Evolutionary conservation across 23 tunicate species (phyloP).

Genomic region (Clavelina lepadiformis): DNA sequence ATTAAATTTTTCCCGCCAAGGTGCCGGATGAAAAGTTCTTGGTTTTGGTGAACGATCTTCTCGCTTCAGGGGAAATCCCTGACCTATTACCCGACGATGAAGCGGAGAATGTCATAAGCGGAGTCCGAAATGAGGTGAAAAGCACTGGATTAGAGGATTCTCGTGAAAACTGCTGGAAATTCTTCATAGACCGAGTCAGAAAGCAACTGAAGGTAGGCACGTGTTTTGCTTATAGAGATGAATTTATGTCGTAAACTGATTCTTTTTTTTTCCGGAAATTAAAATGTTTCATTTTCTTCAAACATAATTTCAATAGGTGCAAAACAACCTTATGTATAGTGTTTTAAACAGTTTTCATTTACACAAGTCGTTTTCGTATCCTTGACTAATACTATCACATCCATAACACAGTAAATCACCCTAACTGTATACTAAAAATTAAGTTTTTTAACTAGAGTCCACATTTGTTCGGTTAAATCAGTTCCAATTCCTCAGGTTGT

Average conservation of each 20-base stretch:
- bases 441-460: neutral
- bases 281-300: no score
- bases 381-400: no score
- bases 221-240: neutral
- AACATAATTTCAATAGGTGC: no score
- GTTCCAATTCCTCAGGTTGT: conserved; percentile 58
- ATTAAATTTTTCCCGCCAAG: conserved; percentile 18
- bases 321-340: no score
- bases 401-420: neutral
- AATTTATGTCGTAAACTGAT: no score
- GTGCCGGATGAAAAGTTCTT: conserved; percentile 95
- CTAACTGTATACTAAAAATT: neutral
- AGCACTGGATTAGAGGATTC: conserved; percentile 91
- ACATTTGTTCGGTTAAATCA: neutral
- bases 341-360: no score
- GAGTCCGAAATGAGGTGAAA: conserved; percentile 91
- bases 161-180: conserved; percentile 98
- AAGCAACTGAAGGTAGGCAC: conserved; percentile 64
- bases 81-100: conserved; percentile 95
- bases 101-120: conserved; percentile 74
- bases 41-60: conserved; percentile 92
- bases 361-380: no score
- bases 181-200: conserved; percentile 95
- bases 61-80: conserved; percentile 99
- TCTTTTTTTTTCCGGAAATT: no score